phyloP scores from a whole-genome alignment of 2,888 invertebrate genomes.

The Panopea generosa region DNA sequence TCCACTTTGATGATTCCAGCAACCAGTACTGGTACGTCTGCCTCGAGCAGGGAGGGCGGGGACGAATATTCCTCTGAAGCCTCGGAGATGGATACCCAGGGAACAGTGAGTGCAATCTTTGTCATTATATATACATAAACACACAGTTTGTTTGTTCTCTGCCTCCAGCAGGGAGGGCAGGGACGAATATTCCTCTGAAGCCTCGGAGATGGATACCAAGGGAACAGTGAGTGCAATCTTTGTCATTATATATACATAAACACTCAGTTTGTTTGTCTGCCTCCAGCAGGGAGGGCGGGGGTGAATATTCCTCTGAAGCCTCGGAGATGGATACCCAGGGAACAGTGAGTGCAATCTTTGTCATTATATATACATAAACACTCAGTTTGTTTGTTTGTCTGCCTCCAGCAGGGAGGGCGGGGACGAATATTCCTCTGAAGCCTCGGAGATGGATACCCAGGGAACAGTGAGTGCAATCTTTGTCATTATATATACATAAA shows the following conservation, averaged over 20 bases:
- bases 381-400: constrained; percentile 68
- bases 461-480: constrained; percentile 59
- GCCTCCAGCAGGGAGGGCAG: constrained; percentile 80
- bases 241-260: no score
- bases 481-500: no score
- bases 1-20: constrained; percentile 67
- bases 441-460: constrained; percentile 69
- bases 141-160: no score
- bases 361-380: no score
- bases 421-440: constrained; percentile 84
- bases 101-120: constrained; percentile 52
- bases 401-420: constrained; percentile 80
- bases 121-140: no score
- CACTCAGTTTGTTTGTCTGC: no score
- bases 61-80: constrained; percentile 84
- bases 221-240: constrained; percentile 62
- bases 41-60: constrained; percentile 80
- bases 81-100: constrained; percentile 82
- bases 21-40: constrained; percentile 66
- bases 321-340: constrained; percentile 83
- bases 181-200: constrained; percentile 84
- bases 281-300: constrained; percentile 80
- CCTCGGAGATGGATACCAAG: constrained; percentile 82
- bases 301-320: constrained; percentile 83
- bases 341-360: constrained; percentile 40